Conservation (phyloP, 2,888 invertebrate genomes). For the Microctonus brassicae region DNA sequence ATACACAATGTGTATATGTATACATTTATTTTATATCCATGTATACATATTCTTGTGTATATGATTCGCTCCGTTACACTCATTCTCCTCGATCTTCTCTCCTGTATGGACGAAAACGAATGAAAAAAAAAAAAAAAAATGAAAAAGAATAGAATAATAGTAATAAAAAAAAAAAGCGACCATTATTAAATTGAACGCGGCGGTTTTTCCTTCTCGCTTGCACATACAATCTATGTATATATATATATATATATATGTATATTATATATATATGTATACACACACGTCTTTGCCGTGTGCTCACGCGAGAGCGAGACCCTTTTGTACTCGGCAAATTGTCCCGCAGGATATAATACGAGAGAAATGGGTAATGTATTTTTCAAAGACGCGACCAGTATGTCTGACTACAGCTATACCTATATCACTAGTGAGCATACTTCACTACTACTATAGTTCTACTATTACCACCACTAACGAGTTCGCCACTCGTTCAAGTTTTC, state of each 20-base stretch:
- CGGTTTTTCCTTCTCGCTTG: slow-evolving; percentile 47
- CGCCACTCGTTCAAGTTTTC: not conserved
- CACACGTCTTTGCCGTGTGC: slow-evolving; percentile 2
- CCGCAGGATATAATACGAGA: slow-evolving; percentile 45
- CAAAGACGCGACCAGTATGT: slow-evolving; percentile 36
- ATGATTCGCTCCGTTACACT: slow-evolving; percentile 19
- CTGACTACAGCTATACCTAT: not conserved
- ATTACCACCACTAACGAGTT: not conserved
- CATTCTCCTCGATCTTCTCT: slow-evolving; percentile 22
- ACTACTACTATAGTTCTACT: not conserved
- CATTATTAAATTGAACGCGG: slow-evolving; percentile 61
- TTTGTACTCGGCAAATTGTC: slow-evolving; percentile 57
- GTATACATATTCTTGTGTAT: slow-evolving; percentile 39
- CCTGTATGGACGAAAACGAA: slow-evolving; percentile 10
- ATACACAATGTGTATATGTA: not conserved
- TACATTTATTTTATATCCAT: not conserved
- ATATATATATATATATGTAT: not conserved
- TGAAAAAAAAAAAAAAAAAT: slow-evolving; percentile 27
- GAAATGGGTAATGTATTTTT: slow-evolving; percentile 53
- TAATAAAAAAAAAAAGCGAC: slow-evolving; percentile 47
- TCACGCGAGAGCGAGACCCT: slow-evolving; percentile 45
- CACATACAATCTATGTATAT: not conserved
- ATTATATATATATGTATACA: not conserved
- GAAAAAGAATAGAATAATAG: no score
- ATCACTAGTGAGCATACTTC: not conserved